Percentiles rank a stretch among this genome's conserved stretches.
Conservation (phyloP, 2,888 invertebrate species). For the Atethmia centrago region DNA sequence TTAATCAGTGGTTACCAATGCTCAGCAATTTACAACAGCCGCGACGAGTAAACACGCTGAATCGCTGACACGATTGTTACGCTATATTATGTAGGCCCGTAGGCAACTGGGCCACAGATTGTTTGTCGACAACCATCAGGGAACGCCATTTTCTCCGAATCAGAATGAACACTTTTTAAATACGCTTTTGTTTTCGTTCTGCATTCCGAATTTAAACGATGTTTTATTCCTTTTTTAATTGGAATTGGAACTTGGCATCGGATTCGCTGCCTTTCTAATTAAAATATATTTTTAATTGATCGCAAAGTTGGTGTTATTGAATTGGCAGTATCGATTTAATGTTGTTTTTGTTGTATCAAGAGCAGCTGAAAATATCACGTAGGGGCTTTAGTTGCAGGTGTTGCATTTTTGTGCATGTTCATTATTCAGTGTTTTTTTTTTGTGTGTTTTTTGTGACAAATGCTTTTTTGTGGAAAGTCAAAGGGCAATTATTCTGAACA, state of each 20-base stretch:
- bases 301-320: not conserved
- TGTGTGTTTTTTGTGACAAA: not conserved
- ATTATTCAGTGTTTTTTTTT: not conserved
- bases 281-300: conserved; percentile 18
- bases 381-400: not conserved
- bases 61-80: conserved; percentile 71
- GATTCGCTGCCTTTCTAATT: conserved; percentile 8
- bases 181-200: conserved; percentile 54
- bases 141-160: conserved; percentile 49
- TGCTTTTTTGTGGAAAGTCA: not conserved
- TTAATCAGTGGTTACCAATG: conserved; percentile 57
- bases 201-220: conserved; percentile 47
- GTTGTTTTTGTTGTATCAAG: not conserved
- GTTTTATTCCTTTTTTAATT: conserved; percentile 55
- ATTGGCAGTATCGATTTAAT: not conserved
- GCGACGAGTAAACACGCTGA: conserved; percentile 61
- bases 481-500: not conserved
- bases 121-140: conserved; percentile 62
- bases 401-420: too few species aligned
- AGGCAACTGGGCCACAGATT: conserved; percentile 68
- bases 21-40: conserved; percentile 54
- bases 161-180: conserved; percentile 44
- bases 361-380: not conserved
- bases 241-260: conserved; percentile 29
- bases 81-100: conserved; percentile 68